A percentile compares a stretch with the other conserved stretches of the same genome.
These are phyloP conservation scores for Dicentrarchus labrax DNA, from an alignment of 2,113 vertebrate genomes.

Conservation along the genomic window DNA sequence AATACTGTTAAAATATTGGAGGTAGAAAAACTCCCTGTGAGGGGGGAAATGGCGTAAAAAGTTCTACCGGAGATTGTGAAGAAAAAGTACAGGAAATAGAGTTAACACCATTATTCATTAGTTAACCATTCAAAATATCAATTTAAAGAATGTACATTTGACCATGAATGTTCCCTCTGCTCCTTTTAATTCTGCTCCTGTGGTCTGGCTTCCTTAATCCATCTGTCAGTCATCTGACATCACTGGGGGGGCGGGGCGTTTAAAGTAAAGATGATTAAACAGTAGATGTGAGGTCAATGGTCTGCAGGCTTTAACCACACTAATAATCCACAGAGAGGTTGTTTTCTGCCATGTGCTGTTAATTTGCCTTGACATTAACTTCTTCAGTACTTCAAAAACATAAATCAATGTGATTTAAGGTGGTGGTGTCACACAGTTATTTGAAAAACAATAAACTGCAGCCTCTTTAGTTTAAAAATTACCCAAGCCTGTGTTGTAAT, in stretches of 20 bases:
- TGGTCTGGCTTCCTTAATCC: slow-evolving; percentile 39
- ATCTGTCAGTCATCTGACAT: slow-evolving; percentile 51
- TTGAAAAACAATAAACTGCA: slow-evolving; percentile 4
- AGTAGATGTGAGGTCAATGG: slow-evolving; percentile 52
- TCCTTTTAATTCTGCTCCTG: background rate
- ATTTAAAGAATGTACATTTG: background rate
- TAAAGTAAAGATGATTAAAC: slow-evolving; percentile 67
- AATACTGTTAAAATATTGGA: background rate
- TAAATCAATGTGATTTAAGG: background rate
- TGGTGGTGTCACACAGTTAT: background rate
- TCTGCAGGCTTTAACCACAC: slow-evolving; percentile 30
- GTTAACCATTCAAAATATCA: background rate
- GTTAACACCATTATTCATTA: too few species aligned
- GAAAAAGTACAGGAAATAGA: background rate
- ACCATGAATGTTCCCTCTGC: background rate
- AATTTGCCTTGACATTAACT: background rate
- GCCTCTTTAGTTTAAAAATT: background rate
- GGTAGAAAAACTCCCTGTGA: background rate
- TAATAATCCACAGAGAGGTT: slow-evolving; percentile 38
- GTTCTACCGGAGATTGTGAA: background rate
- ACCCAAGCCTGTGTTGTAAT: slow-evolving; percentile 16
- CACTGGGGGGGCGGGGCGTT: slow-evolving; percentile 29
- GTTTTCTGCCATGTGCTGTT: slow-evolving; percentile 26
- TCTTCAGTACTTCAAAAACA: background rate
- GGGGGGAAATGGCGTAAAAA: background rate